A percentile compares a stretch with the other conserved stretches of the same genome.
phyloP scores from a whole-genome alignment of 2,797 vertebrate species.

The Saxicola maurus region DNA sequence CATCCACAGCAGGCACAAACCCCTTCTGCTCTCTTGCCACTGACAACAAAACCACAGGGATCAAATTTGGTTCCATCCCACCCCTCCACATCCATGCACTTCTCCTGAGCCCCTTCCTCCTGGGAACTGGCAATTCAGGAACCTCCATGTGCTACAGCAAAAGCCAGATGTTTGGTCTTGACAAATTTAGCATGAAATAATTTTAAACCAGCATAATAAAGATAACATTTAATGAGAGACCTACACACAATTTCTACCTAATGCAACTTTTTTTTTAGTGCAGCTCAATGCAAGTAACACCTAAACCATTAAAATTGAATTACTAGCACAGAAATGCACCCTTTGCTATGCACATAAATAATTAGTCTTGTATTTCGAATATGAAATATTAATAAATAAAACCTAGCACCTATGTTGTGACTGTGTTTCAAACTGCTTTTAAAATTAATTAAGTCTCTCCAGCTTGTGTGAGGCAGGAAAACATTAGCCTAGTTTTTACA shows the following conservation, averaged over 20 bases:
- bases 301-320: background rate
- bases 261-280: background rate
- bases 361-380: background rate
- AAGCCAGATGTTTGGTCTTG: constrained; percentile 19
- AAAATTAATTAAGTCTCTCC: constrained; percentile 22
- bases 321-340: background rate
- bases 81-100: background rate
- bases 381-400: constrained; percentile 30
- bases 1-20: background rate
- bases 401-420: background rate
- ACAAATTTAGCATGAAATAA: background rate
- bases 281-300: background rate
- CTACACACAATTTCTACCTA: background rate
- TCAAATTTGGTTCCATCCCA: background rate
- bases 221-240: background rate
- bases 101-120: background rate
- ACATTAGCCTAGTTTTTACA: constrained; percentile 27
- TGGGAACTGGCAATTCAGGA: background rate
- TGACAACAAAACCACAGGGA: background rate
- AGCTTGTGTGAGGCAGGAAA: constrained; percentile 2
- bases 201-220: background rate
- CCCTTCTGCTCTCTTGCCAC: background rate
- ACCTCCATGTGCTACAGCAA: background rate
- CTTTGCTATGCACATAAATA: background rate
- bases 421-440: constrained; percentile 4